Evolutionary conservation across 2,888 invertebrate species (phyloP).

Genomic region (Acanthosoma haemorrhoidale): DNA sequence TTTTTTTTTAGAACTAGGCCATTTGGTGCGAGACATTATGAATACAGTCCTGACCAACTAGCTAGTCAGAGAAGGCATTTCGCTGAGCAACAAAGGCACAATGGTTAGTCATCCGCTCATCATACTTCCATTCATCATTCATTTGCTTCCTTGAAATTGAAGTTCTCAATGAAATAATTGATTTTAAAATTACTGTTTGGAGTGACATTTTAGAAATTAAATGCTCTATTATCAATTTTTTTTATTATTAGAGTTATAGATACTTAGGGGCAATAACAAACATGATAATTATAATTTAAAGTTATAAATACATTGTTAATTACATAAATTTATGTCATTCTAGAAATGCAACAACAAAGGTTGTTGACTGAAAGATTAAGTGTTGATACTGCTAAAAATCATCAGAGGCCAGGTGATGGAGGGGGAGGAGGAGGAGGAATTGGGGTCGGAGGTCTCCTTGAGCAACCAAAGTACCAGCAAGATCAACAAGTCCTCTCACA

Average conservation of each 20-base stretch:
- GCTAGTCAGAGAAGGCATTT: constrained; percentile 17
- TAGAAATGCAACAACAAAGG: constrained; percentile 15
- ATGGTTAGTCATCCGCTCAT: not conserved
- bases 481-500: not conserved
- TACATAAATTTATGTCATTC: too few species aligned
- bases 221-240: too few species aligned
- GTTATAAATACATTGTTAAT: too few species aligned
- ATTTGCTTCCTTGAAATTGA: not conserved
- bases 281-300: too few species aligned
- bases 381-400: not conserved
- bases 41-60: constrained; percentile 21
- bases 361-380: not conserved
- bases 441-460: not conserved
- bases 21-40: constrained; percentile 9
- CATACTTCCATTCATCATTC: not conserved
- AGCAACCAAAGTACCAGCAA: not conserved
- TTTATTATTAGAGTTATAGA: too few species aligned
- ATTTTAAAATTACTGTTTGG: not conserved
- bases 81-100: constrained; percentile 22
- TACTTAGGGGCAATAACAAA: too few species aligned
- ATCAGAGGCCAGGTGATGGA: constrained; percentile 15
- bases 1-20: not conserved
- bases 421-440: not conserved
- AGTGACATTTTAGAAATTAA: too few species aligned
- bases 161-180: not conserved